Base-by-base conservation (phyloP, 2,888 invertebrate species). In the Aleiodes alternator region DNA sequence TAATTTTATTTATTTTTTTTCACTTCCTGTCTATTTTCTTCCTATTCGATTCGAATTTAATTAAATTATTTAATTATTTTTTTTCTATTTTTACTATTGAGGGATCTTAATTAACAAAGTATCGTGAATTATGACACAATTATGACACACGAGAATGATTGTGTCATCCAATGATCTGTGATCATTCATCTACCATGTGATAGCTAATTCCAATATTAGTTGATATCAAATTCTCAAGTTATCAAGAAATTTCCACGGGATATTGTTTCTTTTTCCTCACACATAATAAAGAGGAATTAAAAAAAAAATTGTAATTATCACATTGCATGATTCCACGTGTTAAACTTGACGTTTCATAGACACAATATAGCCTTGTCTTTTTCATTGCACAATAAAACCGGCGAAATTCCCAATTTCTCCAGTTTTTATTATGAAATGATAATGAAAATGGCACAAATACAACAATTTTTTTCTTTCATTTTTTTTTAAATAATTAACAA, bases 101-200 rank as follows among this genome's bases (percentile, higher is more conserved):
- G 29, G 12, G 29, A 59, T 38, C 59, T 34, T 59, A 34, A 59
- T 59, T 59, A 59, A 1, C 31, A 29, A 14, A 2, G 34, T 5
- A 11, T 29, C 6, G 31, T 4, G 34, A 59, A 59, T 59, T 59
- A 59, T 34, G 59, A 59, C 59, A 12, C n/a, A 59, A 59, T 59
- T 59, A 59, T 34, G 59, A 59, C 59, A 12, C n/a, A n/a, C 12
- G 14, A 6, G 4, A 38, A 64, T 50, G 48, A 64, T 64, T 64
- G 64, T 64, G 48, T 64, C 64, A 64, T 48, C 48, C 29, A 59
- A 23, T 14, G 48, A 59, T 59, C 48, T 48, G 23, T 9, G 64
- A 64, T 64, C 64, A 64, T 38, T 43, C 43, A 43, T 23, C 11
- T 43, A 11, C 16, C 64, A 64, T 64, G 64, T 64, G 64, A 64